A percentile compares a stretch with the other conserved stretches of the same genome.
Conservation (phyloP, 1,140 invertebrate species). For the Meteorus sp. region DNA sequence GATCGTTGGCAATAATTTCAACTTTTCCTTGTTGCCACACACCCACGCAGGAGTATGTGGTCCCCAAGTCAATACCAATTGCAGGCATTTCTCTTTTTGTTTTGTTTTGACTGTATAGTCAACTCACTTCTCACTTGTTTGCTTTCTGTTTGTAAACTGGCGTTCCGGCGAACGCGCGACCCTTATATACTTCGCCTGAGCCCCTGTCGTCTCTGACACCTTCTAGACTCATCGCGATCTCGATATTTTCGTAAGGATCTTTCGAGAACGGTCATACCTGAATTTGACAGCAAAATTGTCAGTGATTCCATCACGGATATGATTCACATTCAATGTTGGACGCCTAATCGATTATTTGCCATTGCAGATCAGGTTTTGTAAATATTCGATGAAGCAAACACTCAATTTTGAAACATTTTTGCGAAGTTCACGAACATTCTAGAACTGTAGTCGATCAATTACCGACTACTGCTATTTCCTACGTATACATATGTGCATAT, state of each 20-base stretch:
- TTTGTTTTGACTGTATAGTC: slow-evolving; percentile 10
- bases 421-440: too few species aligned
- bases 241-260: too few species aligned
- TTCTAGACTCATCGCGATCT: too few species aligned
- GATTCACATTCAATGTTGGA: too few species aligned
- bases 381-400: too few species aligned
- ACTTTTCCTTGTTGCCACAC: slow-evolving; percentile 79
- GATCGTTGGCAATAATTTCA: slow-evolving; percentile 87
- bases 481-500: neutral
- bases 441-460: neutral
- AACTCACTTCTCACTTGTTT: slow-evolving; percentile 17
- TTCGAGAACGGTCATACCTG: too few species aligned
- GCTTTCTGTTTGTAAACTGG: slow-evolving; percentile 23
- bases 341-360: too few species aligned
- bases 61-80: slow-evolving; percentile 72
- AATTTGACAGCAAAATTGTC: too few species aligned
- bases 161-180: neutral
- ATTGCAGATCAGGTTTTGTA: too few species aligned
- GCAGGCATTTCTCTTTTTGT: slow-evolving; percentile 56
- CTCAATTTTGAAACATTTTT: too few species aligned
- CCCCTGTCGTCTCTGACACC: neutral
- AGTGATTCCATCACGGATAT: too few species aligned
- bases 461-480: slow-evolving; percentile 18
- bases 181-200: slow-evolving; percentile 12
- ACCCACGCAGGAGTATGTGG: slow-evolving; percentile 75